phyloP scores from a whole-genome alignment of 2,888 invertebrate genomes.

The Andrena chrysosceles region DNA sequence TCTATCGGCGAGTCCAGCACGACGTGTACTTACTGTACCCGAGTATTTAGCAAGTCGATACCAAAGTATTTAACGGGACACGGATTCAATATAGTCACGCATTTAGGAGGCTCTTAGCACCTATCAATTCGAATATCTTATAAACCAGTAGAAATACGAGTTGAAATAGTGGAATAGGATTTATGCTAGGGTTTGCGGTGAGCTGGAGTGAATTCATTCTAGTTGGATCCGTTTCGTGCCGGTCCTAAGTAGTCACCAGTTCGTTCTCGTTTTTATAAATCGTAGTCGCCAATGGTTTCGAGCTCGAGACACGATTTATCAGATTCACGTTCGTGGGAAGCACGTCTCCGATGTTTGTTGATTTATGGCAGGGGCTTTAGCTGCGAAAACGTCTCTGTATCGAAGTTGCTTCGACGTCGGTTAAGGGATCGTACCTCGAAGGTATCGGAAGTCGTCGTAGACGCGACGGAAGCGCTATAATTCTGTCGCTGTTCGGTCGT shows the following conservation, averaged over 20 bases:
- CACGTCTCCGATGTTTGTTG: constrained; percentile 2
- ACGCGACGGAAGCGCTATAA: constrained; percentile 51
- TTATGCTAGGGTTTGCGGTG: background rate
- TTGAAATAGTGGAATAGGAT: no score
- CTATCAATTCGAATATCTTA: no score
- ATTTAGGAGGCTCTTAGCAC: no score
- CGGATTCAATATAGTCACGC: no score
- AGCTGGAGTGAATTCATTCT: background rate
- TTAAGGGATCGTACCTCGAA: constrained; percentile 16
- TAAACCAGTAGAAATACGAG: no score
- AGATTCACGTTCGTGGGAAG: constrained; percentile 4
- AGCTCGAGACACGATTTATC: constrained; percentile 17
- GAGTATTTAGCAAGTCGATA: background rate
- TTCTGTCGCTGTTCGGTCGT: constrained; percentile 44
- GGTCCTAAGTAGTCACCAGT: no score
- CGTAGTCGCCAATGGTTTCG: constrained; percentile 10
- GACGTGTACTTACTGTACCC: background rate
- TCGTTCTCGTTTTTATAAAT: background rate
- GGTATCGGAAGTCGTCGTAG: constrained; percentile 14
- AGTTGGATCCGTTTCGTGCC: no score
- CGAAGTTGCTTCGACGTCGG: constrained; percentile 30
- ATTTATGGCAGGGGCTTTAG: constrained; percentile 14
- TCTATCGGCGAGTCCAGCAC: background rate
- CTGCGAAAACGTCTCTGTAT: constrained; percentile 20
- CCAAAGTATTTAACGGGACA: background rate